phyloP scores from a whole-genome alignment of 1,140 invertebrate genomes.

The Nasonia giraulti region DNA sequence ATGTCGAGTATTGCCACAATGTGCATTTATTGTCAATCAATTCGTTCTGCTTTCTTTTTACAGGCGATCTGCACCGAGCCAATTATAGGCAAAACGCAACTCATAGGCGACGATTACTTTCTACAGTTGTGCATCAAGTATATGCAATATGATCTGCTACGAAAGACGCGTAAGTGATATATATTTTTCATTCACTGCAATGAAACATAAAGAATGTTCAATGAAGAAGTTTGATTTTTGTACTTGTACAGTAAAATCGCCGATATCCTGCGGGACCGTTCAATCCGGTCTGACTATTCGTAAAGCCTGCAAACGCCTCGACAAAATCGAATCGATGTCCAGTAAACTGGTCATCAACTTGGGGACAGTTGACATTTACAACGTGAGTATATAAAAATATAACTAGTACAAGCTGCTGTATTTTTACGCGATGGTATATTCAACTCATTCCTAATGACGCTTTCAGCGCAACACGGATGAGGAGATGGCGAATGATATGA shows the following conservation, averaged over 20 bases:
- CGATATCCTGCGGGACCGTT: neutral
- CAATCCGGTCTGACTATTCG: neutral
- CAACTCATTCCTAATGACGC: neutral
- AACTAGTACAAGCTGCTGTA: no score
- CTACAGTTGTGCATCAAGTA: constrained; percentile 7
- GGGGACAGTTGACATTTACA: constrained; percentile 19
- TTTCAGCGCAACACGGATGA: neutral
- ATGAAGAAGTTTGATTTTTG: no score
- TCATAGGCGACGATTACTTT: constrained; percentile 22
- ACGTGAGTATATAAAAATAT: neutral
- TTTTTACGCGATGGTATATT: neutral
- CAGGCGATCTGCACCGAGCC: neutral
- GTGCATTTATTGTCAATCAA: no score
- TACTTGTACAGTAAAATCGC: neutral
- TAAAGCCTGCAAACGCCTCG: neutral
- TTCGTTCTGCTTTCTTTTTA: neutral
- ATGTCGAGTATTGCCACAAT: no score
- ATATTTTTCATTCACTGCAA: no score
- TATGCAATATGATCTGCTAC: neutral
- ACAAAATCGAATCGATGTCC: neutral
- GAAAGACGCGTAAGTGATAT: neutral
- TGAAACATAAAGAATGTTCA: no score
- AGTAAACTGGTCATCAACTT: constrained; percentile 1
- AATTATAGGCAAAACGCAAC: neutral
- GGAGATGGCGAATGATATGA: neutral